Evolutionary conservation across 2,888 invertebrate genomes (phyloP), one percentile per base, ranked within the genome.

Genomic region (Erebia ligea): DNA sequence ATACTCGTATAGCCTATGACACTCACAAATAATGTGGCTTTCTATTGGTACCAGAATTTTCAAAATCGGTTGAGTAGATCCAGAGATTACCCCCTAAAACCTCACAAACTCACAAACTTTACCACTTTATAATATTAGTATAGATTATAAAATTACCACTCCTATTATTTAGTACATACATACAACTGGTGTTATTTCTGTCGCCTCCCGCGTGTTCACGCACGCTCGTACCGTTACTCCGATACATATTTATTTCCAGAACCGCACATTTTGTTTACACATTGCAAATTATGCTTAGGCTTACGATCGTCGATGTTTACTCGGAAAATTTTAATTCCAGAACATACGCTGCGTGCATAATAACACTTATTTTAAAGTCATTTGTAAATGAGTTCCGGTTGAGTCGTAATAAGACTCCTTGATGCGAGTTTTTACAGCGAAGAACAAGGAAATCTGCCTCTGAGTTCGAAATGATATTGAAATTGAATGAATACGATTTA

Each of bases 221-320:
- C 61, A 65, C 69, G 65, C 67, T 59, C 66, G 67, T 66, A 70
- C 68, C 71, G 69, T 67, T 71, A 74, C 65, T 71, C 67, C 64
- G 67, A 40, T 48, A n/a, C n/a, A n/a, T n/a, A 67, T 63, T 67
- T 71, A 73, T 73, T 71, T 73, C 56, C 8, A 71, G 68, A 73
- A 67, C 48, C 34, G 54, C 57, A 34, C 67, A 67, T 54, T 70
- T 64, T 69, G 63, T 58, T 67, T 40, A 52, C 64, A 70, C 67
- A 61, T 54, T 40, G 67, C 70, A 70, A 72, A 59, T 67, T 64
- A 15, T 11, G 17, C 13, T 21, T 50, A 62, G 48, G 25, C 19
- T 61, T 56, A 34, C 54, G 9, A 40, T 19, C 21, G n/a, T n/a
- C 45, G n/a, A 45, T 61, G 59, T 45, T 62, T 62, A 62, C 61